Conservation (phyloP, 2,888 invertebrate species). For the Macaria notata region DNA sequence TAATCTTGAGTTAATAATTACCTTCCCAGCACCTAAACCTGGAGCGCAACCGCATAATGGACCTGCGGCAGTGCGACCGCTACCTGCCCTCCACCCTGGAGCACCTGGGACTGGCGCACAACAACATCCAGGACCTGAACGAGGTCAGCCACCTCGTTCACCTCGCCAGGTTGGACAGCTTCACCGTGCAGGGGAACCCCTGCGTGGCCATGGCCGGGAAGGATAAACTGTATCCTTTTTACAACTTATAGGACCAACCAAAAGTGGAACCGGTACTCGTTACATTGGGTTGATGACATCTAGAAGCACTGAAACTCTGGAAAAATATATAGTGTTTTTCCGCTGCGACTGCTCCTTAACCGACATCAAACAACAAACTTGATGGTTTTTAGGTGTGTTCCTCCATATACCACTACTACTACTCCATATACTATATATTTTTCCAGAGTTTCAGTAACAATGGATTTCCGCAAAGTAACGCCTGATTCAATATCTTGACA, state of each 20-base stretch:
- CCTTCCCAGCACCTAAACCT: constrained; percentile 89
- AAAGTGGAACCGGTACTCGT: not conserved
- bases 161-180: constrained; percentile 88
- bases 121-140: constrained; percentile 92
- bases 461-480: too few relatives aligned
- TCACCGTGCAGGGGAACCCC: constrained; percentile 94
- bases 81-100: constrained; percentile 90
- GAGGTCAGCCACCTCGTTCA: constrained; percentile 92
- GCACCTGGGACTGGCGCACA: constrained; percentile 90
- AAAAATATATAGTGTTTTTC: too few relatives aligned
- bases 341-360: too few relatives aligned
- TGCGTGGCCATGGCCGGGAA: constrained; percentile 90
- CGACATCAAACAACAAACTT: too few relatives aligned
- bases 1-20: not conserved
- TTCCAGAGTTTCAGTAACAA: too few relatives aligned
- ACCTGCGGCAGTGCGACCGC: constrained; percentile 91
- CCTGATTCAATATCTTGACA: too few relatives aligned
- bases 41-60: constrained; percentile 92
- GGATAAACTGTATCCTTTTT: constrained; percentile 89
- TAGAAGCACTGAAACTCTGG: too few relatives aligned
- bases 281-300: too few relatives aligned
- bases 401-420: too few relatives aligned
- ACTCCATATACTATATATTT: too few relatives aligned
- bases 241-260: not conserved
- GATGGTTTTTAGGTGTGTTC: too few relatives aligned